Evolutionary conservation across 2,113 vertebrate genomes (phyloP), one percentile per base, ranked within the genome.

Genomic region (Perca fluviatilis): DNA sequence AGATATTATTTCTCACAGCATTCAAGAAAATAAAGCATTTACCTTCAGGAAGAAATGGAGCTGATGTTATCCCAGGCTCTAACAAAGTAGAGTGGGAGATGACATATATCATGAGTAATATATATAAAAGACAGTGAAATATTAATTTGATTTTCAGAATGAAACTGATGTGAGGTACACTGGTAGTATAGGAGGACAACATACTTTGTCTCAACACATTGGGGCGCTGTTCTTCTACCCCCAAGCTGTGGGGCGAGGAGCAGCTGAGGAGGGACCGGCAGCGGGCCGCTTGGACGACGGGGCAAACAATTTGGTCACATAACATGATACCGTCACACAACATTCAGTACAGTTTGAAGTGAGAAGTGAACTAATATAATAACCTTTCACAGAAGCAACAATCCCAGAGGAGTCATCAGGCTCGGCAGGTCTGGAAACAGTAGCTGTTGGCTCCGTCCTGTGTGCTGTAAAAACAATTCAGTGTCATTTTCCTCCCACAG

Each of bases 211-310:
- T 18, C 36, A 43, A 23, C 49, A 43, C 21, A 46, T 15, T 18
- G n/a, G 5, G 33, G 14, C 7, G 3, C 3, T 13, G 16, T 2
- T 58, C 69, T 57, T 19, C 23, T 3, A 72, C n/a, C 6, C n/a
- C 36, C 33, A 7, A 72, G 69, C 23, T 72, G n/a, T 72, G 36
- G 30, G 9, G 53, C 53, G 18, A 72, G 25, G 7, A 72, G 36
- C 69, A 27, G 69, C 69, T 72, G 54, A 46, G 54, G 54, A 72
- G 27, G 9, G 33, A n/a, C n/a, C n/a, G n/a, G n/a, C n/a, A n/a
- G n/a, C n/a, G 69, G 1, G 53, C 21, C 69, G 16, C 51, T 57
- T 16, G 46, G 15, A n/a, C n/a, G n/a, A n/a, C n/a, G n/a, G n/a
- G n/a, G n/a, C n/a, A 6, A 36, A 7, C 36, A 36, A 36, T 36